Base-by-base conservation (phyloP, 2,888 invertebrate species). In the Nineta flava region DNA sequence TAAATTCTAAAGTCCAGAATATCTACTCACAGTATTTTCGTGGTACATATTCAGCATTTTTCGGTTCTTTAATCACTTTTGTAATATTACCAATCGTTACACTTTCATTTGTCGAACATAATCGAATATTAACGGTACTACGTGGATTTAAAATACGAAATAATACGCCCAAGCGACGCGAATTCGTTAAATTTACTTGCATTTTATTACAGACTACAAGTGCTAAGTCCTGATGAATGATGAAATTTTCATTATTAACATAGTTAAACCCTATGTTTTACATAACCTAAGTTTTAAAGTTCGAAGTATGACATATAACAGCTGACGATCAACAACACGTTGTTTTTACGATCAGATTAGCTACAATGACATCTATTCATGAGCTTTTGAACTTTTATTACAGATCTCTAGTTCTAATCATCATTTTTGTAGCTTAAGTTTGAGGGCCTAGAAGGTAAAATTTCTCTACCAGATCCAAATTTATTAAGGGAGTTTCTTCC, bases 1-100 rank as follows among this genome's bases (percentile, higher is more conserved):
- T n/a, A n/a, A n/a, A n/a, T n/a, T n/a, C n/a, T n/a, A n/a, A n/a
- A n/a, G n/a, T n/a, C 48, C 53, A 76, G 19, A 19, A 19, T 19
- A 4, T 19, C 19, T 19, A 19, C 82, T 81, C 73, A 88, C 87
- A 71, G 63, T 86, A 88, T 58, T 83, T 80, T 58, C 73, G 70
- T 9, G 95, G 94, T n/a, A 95, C 87, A 63, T 85, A 79, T 71
- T 91, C 85, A 2, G 80, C 77, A 61, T 79, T 74, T 58, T 76
- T 77, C 1, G 87, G 78, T 44, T 65, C 60, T 53, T 65, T 72
- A n/a, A 80, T 60, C 48, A 73, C 71, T 63, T 82, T 85, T 34
- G 75, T 74, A 54, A 87, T 77, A 67, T 83, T 80, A 56, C 83
- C 87, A 57, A 88, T 85, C 35, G 77, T 78, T 45, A 87, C 78